Evolutionary conservation across 2,113 vertebrate genomes (phyloP).

Genomic region (Tonatia bakeri): DNA sequence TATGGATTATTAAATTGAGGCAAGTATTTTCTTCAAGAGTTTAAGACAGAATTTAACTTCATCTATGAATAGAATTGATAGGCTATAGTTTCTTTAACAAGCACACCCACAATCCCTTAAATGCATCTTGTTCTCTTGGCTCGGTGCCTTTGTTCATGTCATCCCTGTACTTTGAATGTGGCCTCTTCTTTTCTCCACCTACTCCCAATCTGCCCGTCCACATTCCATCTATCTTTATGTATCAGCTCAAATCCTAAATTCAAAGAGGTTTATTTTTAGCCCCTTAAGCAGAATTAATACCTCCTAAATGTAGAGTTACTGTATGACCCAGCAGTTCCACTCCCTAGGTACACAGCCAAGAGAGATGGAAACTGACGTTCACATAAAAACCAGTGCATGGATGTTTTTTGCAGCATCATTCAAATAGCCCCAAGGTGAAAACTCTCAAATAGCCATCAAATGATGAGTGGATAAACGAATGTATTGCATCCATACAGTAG

Average conservation of each 20-base stretch:
- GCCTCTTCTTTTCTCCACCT: neutral
- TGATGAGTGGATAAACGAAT: neutral
- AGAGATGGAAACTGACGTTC: constrained; percentile 6
- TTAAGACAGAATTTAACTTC: constrained; percentile 27
- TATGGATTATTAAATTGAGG: constrained; percentile 16
- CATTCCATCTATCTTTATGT: neutral
- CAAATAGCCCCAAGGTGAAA: constrained; percentile 17
- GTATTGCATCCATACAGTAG: neutral
- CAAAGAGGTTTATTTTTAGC: constrained; percentile 7
- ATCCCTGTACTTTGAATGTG: neutral
- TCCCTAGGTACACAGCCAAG: neutral
- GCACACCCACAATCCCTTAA: neutral
- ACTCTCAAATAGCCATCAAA: neutral
- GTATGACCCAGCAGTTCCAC: neutral
- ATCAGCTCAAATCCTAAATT: neutral
- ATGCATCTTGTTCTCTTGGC: neutral
- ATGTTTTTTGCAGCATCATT: neutral
- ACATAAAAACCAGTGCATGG: neutral
- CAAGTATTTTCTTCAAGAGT: constrained; percentile 24
- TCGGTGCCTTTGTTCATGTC: neutral
- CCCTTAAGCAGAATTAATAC: constrained; percentile 9
- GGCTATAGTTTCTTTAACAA: neutral
- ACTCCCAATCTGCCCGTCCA: neutral
- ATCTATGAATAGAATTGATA: constrained; percentile 16
- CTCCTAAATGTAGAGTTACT: neutral